Evolutionary conservation across 1,140 invertebrate genomes (phyloP).

Genomic region (Aphis gossypii): DNA sequence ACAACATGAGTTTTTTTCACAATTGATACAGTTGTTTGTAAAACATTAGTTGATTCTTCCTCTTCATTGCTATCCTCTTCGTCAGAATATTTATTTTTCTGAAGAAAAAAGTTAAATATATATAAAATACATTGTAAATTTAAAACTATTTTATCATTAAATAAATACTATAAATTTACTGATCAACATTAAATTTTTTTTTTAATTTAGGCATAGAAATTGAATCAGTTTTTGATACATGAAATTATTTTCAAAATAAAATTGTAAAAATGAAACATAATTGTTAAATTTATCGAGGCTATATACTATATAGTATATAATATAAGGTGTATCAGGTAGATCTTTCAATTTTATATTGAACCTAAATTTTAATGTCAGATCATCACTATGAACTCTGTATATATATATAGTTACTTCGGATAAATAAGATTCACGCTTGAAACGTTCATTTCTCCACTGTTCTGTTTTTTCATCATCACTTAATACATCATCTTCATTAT

Average conservation of each 20-base stretch:
- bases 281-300: too few species aligned
- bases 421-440: slow-evolving; percentile 41
- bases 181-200: background rate
- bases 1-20: slow-evolving; percentile 29
- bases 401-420: background rate
- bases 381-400: background rate
- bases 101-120: background rate
- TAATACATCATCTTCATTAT: slow-evolving; percentile 19
- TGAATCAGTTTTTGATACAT: background rate
- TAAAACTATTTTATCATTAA: background rate
- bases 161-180: background rate
- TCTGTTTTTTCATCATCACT: slow-evolving; percentile 7
- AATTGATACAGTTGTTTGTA: background rate
- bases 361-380: background rate
- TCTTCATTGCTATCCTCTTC: background rate
- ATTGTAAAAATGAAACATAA: background rate
- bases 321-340: background rate
- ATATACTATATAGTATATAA: background rate
- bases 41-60: background rate
- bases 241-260: background rate
- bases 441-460: slow-evolving; percentile 35
- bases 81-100: slow-evolving; percentile 33
- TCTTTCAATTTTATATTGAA: background rate
- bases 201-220: background rate
- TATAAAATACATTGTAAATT: background rate